Conservation (phyloP, 2,113 vertebrate genomes). For the Hemibagrus wyckioides region DNA sequence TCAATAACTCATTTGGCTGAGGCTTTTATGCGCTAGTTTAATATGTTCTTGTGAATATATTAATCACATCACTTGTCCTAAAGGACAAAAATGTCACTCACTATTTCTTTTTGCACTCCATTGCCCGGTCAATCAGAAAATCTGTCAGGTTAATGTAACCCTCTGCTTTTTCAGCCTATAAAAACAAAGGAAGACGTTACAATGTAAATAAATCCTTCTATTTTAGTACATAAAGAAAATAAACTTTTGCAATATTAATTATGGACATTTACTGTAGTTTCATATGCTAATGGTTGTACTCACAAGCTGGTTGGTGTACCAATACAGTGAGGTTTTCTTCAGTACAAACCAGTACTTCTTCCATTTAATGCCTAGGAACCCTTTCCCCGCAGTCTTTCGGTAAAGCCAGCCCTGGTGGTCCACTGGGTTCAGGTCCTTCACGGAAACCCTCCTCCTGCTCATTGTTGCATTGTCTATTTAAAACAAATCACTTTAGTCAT, state of each 20-base stretch:
- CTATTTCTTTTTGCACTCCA: conserved; percentile 97
- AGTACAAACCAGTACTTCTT: conserved; percentile 98
- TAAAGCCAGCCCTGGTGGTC: conserved; percentile 97
- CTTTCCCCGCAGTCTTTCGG: conserved; percentile 91
- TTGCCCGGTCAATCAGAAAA: conserved; percentile 88
- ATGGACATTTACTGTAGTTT: neutral
- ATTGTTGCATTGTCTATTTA: conserved; percentile 81
- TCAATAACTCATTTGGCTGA: neutral
- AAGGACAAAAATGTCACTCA: conserved; percentile 68
- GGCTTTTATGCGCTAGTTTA: neutral
- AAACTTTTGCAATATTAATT: neutral
- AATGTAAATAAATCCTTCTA: neutral
- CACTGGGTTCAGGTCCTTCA: conserved; percentile 88
- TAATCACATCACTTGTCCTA: neutral
- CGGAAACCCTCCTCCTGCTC: conserved; percentile 94
- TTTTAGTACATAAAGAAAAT: neutral
- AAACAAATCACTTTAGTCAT: neutral
- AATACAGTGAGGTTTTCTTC: conserved; percentile 89
- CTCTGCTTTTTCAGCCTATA: conserved; percentile 93
- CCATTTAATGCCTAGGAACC: conserved; percentile 95
- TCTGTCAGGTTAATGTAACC: conserved; percentile 92
- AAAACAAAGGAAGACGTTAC: conserved; percentile 14
- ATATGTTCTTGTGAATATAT: neutral
- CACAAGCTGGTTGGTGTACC: conserved; percentile 91
- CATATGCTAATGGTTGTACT: conserved; percentile 63